phyloP scores from a whole-genome alignment of 1,140 invertebrate genomes.

The Apis florea region DNA sequence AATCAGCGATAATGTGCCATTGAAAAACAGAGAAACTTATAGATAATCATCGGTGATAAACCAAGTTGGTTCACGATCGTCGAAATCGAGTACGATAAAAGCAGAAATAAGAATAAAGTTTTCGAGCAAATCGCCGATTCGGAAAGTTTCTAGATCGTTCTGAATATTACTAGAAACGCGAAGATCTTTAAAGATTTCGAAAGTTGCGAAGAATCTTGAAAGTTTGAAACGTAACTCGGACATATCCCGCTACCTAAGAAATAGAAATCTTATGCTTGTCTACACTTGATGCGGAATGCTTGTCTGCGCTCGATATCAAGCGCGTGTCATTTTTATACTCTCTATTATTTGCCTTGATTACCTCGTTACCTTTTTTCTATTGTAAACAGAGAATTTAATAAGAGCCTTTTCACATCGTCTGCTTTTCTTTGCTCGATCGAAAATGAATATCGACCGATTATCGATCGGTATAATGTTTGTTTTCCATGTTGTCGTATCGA shows the following conservation, averaged over 20 bases:
- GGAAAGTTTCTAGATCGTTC: constrained; percentile 32
- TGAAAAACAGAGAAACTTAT: neutral
- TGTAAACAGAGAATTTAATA: too few relatives aligned
- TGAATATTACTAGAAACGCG: constrained; percentile 32
- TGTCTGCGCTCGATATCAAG: too few relatives aligned
- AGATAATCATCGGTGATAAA: neutral
- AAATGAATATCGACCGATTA: too few relatives aligned
- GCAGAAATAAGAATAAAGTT: constrained; percentile 32
- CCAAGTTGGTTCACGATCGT: neutral
- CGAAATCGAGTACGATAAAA: constrained; percentile 19
- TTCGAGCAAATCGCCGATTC: constrained; percentile 30
- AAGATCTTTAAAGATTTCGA: constrained; percentile 38
- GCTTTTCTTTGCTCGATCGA: too few relatives aligned
- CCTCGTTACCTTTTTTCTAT: neutral
- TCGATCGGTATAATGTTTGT: too few relatives aligned
- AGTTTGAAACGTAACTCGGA: constrained; percentile 34
- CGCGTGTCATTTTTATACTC: constrained; percentile 31
- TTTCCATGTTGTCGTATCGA: too few relatives aligned
- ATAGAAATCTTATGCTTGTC: constrained; percentile 42
- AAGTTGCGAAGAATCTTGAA: constrained; percentile 43
- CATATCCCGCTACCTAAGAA: constrained; percentile 11
- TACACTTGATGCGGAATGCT: neutral
- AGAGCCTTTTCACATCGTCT: too few relatives aligned
- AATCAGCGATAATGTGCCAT: neutral
- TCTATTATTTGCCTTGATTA: neutral